A percentile compares a stretch with the other conserved stretches of the same genome.
These are phyloP conservation scores for Scaptomyza montana DNA, from an alignment of 1,140 invertebrate species.

Conservation along the genomic window DNA sequence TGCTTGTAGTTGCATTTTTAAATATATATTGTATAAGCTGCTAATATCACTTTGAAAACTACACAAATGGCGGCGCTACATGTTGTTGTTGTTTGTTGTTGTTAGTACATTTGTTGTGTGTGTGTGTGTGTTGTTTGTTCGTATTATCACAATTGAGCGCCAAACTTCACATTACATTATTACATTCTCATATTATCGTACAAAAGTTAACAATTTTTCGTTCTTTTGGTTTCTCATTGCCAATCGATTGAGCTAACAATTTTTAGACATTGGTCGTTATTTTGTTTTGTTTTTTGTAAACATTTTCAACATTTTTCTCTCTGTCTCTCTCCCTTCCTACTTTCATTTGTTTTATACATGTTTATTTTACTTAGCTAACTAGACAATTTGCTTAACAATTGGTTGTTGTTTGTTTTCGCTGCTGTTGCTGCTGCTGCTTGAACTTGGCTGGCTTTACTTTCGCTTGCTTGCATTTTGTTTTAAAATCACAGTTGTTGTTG, in stretches of 20 bases:
- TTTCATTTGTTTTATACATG: slow-evolving; percentile 4
- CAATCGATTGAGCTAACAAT: slow-evolving; percentile 75
- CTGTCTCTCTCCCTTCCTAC: not conserved
- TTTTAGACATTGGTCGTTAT: slow-evolving; percentile 39
- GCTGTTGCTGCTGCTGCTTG: slow-evolving; percentile 30
- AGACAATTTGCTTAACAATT: slow-evolving; percentile 80
- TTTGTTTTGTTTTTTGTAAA: slow-evolving; percentile 24
- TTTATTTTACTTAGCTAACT: slow-evolving; percentile 75
- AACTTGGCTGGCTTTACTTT: slow-evolving; percentile 48
- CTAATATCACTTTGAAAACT: slow-evolving; percentile 78
- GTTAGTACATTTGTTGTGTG: slow-evolving; percentile 41
- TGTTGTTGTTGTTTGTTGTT: slow-evolving; percentile 59
- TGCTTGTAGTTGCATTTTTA: slow-evolving; percentile 17
- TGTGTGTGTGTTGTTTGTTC: slow-evolving; percentile 48
- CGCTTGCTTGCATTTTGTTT: slow-evolving; percentile 55
- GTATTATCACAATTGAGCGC: slow-evolving; percentile 73
- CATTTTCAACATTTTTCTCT: slow-evolving; percentile 47
- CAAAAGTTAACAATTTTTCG: slow-evolving; percentile 77
- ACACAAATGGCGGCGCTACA: slow-evolving; percentile 71
- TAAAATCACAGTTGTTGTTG: slow-evolving; percentile 82
- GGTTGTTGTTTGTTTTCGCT: slow-evolving; percentile 45
- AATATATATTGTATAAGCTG: slow-evolving; percentile 50
- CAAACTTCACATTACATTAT: slow-evolving; percentile 57
- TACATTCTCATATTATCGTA: slow-evolving; percentile 56
- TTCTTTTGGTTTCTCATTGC: slow-evolving; percentile 26